Evolutionary conservation across 35 echinoderm and acorn worm species (phyloP).

Genomic region (Antedon bifida): DNA sequence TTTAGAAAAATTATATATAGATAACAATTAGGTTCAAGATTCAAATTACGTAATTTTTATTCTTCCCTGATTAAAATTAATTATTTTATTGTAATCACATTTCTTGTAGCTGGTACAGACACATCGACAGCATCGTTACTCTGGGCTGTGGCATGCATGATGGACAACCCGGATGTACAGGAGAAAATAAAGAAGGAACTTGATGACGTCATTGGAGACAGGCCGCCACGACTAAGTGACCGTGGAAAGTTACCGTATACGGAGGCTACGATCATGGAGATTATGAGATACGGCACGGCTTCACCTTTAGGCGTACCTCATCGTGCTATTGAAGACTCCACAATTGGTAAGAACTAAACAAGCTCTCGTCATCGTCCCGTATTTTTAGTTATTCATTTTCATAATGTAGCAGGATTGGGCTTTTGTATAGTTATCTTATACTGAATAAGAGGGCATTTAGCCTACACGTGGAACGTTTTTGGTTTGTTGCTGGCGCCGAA

Average conservation of each 20-base stretch:
- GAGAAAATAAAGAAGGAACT: slow-evolving; percentile 5
- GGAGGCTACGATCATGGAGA: slow-evolving; percentile 7
- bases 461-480: too few species aligned
- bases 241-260: slow-evolving; percentile 1
- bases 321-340: not conserved
- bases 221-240: not conserved
- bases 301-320: not conserved
- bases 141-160: not conserved
- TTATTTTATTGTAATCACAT: too few species aligned
- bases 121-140: not conserved
- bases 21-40: too few species aligned
- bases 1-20: too few species aligned
- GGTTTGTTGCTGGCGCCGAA: too few species aligned
- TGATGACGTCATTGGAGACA: not conserved
- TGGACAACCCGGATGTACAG: not conserved
- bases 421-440: too few species aligned
- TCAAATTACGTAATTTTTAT: too few species aligned
- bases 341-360: slow-evolving; percentile 1
- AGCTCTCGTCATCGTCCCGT: too few species aligned
- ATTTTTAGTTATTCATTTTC: too few species aligned
- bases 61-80: too few species aligned
- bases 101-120: slow-evolving; percentile 6
- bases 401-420: too few species aligned
- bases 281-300: slow-evolving; percentile 4
- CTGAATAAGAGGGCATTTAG: too few species aligned